Base-by-base conservation (phyloP, 2,113 vertebrate genomes). In the Eptesicus fuscus region DNA sequence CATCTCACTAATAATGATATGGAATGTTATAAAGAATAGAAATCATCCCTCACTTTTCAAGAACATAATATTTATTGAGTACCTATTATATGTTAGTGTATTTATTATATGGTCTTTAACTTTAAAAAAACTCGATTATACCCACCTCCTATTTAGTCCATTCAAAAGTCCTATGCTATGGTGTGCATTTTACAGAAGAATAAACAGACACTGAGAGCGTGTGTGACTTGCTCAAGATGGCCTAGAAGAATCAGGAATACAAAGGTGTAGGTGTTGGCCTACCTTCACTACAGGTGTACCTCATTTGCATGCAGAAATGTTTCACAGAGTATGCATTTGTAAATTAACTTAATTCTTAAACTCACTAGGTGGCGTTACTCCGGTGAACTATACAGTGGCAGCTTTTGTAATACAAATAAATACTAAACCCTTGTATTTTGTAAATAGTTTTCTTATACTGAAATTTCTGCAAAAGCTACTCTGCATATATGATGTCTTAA, bases 291-390 rank as follows among this genome's bases (percentile, higher is more conserved):
- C 47, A 56, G 8, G 18, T 25, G 13, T 9, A 18, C 22, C 37
- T 95, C 32, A 23, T 18, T 20, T 32, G 30, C 63, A 61, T 1
- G 32, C 5, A 51, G 67, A 74, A 56, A 83, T 17, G 65, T 61
- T 79, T 70, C 76, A 63, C 47, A 65, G 2, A 83, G 65, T 23
- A 30, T 44, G 3, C 42, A 59, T 90, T 59, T 65, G 49, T 44
- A 89, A 91, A 93, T 82, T 56, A 90, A 93, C 25, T 53, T 74
- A 65, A 77, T 93, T 85, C 80, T 84, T 80, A 85, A 88, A 78
- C 78, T 95, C 96, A 94, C 96, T 95, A 97, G 95, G 93, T 96
- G 93, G 93, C 95, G 87, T 89, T 94, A 42, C 71, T 87, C 92
- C 71, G 11, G 79, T 7, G 30, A 73, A 87, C 42, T 84, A 61